Conservation (phyloP, 2,113 vertebrate genomes). For the Sphaerodactylus townsendi region DNA sequence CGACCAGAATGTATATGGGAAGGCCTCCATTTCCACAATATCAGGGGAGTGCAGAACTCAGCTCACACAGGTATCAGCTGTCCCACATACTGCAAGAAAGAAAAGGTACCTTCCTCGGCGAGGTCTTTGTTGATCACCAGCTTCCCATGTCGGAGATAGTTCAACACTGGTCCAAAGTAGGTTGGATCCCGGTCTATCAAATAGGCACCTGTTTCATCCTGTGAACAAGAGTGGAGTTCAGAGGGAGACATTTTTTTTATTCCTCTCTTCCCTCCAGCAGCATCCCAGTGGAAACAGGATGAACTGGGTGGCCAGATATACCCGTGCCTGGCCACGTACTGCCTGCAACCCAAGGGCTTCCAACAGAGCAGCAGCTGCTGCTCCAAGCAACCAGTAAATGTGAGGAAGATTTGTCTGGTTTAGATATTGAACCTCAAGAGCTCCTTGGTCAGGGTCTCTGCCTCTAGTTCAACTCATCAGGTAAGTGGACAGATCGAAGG, state of each 20-base stretch:
- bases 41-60: neutral
- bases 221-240: neutral
- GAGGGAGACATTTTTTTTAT: no score
- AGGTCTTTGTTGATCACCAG: conserved; percentile 97
- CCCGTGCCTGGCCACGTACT: no score
- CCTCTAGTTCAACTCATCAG: no score
- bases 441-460: no score
- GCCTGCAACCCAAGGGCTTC: no score
- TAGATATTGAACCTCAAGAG: no score
- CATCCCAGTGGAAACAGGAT: no score
- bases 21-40: neutral
- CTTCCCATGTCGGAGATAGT: conserved; percentile 97
- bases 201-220: conserved; percentile 98
- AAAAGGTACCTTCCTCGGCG: conserved; percentile 91
- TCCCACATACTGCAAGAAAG: neutral
- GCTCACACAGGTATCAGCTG: neutral
- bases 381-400: no score
- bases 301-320: no score
- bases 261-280: neutral
- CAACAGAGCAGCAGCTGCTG: no score
- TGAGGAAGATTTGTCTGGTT: no score
- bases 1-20: neutral
- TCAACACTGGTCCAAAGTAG: conserved; percentile 96
- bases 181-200: conserved; percentile 97
- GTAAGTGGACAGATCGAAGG: no score